Evolutionary conservation across 2,797 vertebrate species (phyloP).

Genomic region (Cheirogaleus major): DNA sequence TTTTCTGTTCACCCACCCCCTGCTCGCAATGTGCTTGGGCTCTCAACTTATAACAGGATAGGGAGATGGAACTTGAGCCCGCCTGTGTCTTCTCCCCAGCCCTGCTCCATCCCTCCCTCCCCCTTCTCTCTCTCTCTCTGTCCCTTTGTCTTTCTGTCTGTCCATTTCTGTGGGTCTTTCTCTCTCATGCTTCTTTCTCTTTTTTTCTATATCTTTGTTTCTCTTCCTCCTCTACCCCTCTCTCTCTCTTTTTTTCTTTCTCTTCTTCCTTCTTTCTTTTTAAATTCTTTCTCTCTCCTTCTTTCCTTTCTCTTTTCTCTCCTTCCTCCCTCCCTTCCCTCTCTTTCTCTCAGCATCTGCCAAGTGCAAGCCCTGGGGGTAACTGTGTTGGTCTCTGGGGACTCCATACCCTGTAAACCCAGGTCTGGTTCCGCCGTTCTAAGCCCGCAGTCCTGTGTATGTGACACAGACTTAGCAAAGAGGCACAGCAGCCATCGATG

Average conservation of each 20-base stretch:
- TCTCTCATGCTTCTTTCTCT: not conserved
- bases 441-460: not conserved
- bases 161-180: not conserved
- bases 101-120: rapidly evolving
- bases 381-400: not conserved
- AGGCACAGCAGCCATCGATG: not conserved
- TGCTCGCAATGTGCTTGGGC: not conserved
- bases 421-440: not conserved
- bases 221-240: not conserved
- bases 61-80: not conserved
- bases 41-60: not conserved
- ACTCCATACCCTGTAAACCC: not conserved
- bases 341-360: not conserved
- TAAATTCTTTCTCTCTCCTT: no score
- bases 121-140: not conserved
- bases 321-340: no score
- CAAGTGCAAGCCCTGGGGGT: not conserved
- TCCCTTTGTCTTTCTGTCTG: not conserved
- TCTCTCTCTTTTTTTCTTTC: no score
- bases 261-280: not conserved
- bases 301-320: not conserved
- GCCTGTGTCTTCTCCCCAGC: not conserved
- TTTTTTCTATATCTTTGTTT: not conserved
- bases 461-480: not conserved
- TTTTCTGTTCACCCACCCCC: not conserved